Conservation (phyloP, 2,888 invertebrate species). For the Caenorhabditis sp. region DNA sequence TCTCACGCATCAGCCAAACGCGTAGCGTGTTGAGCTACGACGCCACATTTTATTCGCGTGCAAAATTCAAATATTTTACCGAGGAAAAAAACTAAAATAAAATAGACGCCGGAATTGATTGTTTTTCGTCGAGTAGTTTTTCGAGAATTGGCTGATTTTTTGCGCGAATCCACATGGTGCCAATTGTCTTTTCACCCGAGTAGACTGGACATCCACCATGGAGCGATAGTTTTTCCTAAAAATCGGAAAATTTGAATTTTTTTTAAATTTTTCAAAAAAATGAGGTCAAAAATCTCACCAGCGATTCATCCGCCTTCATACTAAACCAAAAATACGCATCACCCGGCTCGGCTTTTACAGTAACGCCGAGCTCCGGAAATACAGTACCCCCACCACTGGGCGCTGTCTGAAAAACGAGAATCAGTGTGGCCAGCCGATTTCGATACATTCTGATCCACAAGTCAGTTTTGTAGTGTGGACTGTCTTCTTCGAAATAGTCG, state of each 20-base stretch:
- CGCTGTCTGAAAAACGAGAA: conserved; percentile 47
- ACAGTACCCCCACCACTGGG: conserved; percentile 54
- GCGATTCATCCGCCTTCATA: conserved; percentile 27
- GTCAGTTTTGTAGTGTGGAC: conserved; percentile 19
- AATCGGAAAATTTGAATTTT: no score
- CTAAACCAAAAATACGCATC: conserved; percentile 65
- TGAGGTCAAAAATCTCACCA: background rate
- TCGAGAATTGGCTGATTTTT: conserved; percentile 12
- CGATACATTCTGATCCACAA: conserved; percentile 44
- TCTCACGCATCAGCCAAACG: no score
- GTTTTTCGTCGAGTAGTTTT: background rate
- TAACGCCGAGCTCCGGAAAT: conserved; percentile 46
- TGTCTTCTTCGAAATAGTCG: conserved; percentile 40
- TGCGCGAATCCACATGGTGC: conserved; percentile 36
- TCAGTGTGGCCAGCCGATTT: conserved; percentile 56
- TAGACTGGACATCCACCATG: conserved; percentile 63
- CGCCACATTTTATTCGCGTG: no score
- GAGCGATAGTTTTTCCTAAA: conserved; percentile 27
- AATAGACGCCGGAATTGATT: background rate
- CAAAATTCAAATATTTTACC: no score
- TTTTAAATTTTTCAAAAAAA: background rate
- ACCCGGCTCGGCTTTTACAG: conserved; percentile 50
- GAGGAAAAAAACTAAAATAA: background rate
- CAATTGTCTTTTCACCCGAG: conserved; percentile 50
- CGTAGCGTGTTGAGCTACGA: no score